phyloP scores from a whole-genome alignment of 2,113 vertebrate species.

The Pogonocichla stellata region DNA sequence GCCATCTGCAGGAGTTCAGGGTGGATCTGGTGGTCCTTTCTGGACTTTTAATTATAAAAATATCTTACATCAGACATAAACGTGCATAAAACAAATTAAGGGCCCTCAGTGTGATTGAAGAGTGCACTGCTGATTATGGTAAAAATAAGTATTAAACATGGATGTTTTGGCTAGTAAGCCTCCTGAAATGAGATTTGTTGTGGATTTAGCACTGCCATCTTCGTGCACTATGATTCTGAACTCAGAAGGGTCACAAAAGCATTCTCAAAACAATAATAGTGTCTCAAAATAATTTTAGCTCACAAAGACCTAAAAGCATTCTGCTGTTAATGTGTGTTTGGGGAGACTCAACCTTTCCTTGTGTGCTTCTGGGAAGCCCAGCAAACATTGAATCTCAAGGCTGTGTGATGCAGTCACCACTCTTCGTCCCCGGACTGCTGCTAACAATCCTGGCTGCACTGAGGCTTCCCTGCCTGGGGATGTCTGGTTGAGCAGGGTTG shows the following conservation, averaged over 20 bases:
- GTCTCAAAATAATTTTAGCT: neutral
- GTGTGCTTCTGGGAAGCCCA: neutral
- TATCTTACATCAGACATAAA: neutral
- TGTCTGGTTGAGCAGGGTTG: accelerated
- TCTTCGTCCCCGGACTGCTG: neutral
- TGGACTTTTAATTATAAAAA: neutral
- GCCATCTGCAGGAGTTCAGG: neutral
- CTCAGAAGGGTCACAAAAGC: neutral
- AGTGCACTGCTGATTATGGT: neutral
- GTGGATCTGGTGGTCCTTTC: neutral
- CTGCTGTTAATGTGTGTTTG: neutral
- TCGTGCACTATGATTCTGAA: accelerated
- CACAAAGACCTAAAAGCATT: neutral
- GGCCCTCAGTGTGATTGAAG: neutral
- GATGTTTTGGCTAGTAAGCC: neutral
- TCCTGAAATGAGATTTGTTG: neutral
- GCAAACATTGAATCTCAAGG: too few relatives aligned
- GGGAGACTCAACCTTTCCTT: neutral
- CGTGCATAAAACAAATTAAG: neutral
- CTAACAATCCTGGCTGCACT: neutral
- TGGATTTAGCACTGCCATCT: neutral
- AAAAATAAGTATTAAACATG: neutral
- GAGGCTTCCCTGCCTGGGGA: neutral
- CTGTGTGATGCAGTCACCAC: accelerated
- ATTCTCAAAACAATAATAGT: neutral